phyloP scores from a whole-genome alignment of 2,888 invertebrate genomes.

The Macrostomum cliftonense region DNA sequence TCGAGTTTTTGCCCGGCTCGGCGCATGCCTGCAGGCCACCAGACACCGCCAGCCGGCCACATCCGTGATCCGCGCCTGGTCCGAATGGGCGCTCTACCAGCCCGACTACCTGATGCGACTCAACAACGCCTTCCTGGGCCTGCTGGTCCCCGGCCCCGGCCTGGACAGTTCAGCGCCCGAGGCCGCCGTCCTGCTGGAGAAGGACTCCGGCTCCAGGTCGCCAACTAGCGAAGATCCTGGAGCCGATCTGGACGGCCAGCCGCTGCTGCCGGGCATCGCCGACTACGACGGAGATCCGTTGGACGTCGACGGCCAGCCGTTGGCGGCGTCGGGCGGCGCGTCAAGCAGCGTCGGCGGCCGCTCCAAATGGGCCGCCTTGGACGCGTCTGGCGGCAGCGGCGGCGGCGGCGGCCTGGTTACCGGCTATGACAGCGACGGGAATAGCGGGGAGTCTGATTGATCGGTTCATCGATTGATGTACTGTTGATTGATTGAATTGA shows the following conservation, averaged over 20 bases:
- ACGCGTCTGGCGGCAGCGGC: too few relatives aligned
- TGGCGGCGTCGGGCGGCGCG: slow-evolving; percentile 36
- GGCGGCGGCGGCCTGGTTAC: too few relatives aligned
- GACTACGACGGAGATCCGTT: slow-evolving; percentile 12
- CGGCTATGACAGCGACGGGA: too few relatives aligned
- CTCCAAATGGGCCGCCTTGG: slow-evolving; percentile 6
- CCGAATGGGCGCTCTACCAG: slow-evolving; percentile 88
- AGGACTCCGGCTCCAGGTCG: too few relatives aligned
- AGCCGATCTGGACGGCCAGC: slow-evolving; percentile 15
- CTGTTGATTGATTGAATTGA: too few relatives aligned
- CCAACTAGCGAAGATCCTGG: too few relatives aligned
- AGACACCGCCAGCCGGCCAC: too few relatives aligned
- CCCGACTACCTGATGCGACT: slow-evolving; percentile 68
- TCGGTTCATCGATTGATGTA: too few relatives aligned
- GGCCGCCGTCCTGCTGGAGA: too few relatives aligned
- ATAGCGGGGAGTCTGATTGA: too few relatives aligned
- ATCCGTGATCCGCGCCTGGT: slow-evolving; percentile 62
- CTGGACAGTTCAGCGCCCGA: too few relatives aligned
- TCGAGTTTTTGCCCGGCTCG: neutral
- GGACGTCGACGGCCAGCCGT: slow-evolving; percentile 56
- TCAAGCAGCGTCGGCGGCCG: neutral
- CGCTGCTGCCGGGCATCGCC: slow-evolving; percentile 6
- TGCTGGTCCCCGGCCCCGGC: neutral
- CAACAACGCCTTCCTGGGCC: slow-evolving; percentile 72
- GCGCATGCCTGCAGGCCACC: too few relatives aligned